phyloP scores from a whole-genome alignment of 2,888 invertebrate genomes.

The Meteorus cinctellus region DNA sequence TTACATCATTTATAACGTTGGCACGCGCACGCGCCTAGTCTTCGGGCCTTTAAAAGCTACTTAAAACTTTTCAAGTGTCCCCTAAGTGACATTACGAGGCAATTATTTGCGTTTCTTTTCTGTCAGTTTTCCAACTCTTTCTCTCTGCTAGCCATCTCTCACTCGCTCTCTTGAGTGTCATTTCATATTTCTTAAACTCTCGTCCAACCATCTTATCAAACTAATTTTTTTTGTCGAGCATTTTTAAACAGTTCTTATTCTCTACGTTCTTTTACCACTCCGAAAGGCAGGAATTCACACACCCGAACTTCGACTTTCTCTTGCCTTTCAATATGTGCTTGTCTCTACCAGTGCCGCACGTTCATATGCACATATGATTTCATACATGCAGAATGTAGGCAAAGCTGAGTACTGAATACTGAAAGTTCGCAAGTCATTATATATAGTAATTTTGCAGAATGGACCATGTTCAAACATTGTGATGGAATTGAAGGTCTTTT shows the following conservation, averaged over 20 bases:
- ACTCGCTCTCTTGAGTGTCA: constrained; percentile 28
- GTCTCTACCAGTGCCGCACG: no score
- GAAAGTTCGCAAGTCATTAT: no score
- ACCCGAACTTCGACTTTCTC: no score
- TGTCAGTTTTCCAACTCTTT: constrained; percentile 53
- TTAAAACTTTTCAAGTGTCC: constrained; percentile 68
- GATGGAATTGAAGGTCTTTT: no score
- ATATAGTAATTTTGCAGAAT: no score
- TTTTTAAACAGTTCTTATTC: constrained; percentile 28
- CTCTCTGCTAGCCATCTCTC: constrained; percentile 27
- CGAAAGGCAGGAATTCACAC: background rate
- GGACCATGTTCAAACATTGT: no score
- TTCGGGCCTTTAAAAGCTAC: constrained; percentile 56
- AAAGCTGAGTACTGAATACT: no score
- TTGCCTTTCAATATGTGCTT: no score
- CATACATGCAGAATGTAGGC: no score
- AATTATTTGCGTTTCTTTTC: constrained; percentile 64
- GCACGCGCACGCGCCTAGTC: constrained; percentile 41
- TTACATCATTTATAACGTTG: constrained; percentile 61
- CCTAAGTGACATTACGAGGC: constrained; percentile 65
- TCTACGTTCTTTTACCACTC: no score
- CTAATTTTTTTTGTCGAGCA: constrained; percentile 35
- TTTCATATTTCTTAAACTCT: constrained; percentile 39
- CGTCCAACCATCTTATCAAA: constrained; percentile 39
- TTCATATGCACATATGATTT: no score